These are phyloP conservation scores for Malthinus flaveolus DNA, from an alignment of 2,888 invertebrate species.

Conservation along the genomic window DNA sequence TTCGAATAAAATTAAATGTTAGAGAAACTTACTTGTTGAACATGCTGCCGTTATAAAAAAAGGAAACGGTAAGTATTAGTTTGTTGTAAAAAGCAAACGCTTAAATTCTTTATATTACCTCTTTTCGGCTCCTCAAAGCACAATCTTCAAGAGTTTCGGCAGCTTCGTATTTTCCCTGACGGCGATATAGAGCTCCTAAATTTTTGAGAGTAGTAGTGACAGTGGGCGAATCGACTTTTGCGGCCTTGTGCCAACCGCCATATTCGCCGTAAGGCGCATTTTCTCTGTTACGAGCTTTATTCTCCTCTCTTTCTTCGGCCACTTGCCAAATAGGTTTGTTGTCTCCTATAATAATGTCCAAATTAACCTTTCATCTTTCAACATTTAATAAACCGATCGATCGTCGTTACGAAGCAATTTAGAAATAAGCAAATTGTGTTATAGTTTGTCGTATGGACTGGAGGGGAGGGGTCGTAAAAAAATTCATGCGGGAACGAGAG, in stretches of 20 bases:
- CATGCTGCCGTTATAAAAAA: conserved; percentile 60
- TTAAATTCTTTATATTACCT: conserved; percentile 62
- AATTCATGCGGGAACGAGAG: conserved; percentile 27
- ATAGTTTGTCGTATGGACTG: no score
- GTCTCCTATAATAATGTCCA: conserved; percentile 63
- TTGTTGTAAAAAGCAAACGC: no score
- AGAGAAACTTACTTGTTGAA: conserved; percentile 64
- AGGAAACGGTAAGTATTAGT: conserved; percentile 4
- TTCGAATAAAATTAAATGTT: no score
- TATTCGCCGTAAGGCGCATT: conserved; percentile 90
- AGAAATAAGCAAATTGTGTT: no score
- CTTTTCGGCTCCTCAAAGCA: conserved; percentile 93
- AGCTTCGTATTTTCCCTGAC: conserved; percentile 99
- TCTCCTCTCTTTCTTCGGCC: conserved; percentile 97
- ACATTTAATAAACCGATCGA: no score
- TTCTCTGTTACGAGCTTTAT: conserved; percentile 83
- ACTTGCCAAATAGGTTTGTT: conserved; percentile 98
- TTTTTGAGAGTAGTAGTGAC: conserved; percentile 98
- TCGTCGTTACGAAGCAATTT: no score
- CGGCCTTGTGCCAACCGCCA: conserved; percentile 97
- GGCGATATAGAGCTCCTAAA: conserved; percentile 94
- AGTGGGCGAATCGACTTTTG: conserved; percentile 96
- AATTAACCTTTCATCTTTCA: background rate
- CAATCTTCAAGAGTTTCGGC: conserved; percentile 99
- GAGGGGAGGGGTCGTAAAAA: conserved; percentile 34